These are phyloP conservation scores for Arvicanthis niloticus DNA, from an alignment of 2,113 vertebrate species.

Conservation along the genomic window DNA sequence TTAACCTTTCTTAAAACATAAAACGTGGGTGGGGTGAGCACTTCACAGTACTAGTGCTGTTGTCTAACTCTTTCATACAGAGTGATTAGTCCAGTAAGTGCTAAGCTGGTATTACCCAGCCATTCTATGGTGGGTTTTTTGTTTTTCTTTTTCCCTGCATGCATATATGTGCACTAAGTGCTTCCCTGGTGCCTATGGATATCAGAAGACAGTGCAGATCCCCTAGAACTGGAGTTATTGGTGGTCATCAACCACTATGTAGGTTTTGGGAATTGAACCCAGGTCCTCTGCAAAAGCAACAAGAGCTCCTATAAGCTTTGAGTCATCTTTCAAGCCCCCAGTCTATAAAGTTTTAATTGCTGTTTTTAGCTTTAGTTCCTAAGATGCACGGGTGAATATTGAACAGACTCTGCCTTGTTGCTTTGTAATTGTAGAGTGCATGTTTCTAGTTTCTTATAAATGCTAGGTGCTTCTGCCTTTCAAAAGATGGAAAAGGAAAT, in stretches of 20 bases:
- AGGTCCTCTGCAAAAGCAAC: neutral
- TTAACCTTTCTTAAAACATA: neutral
- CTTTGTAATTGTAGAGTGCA: neutral
- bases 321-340: neutral
- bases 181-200: neutral
- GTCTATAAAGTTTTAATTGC: neutral
- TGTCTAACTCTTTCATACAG: neutral
- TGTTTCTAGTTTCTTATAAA: neutral
- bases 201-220: neutral
- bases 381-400: neutral
- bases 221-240: neutral
- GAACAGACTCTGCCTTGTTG: neutral
- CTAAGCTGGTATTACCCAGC: neutral
- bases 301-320: neutral
- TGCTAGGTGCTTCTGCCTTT: neutral
- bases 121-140: neutral
- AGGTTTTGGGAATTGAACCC: neutral
- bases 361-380: slow-evolving; percentile 18
- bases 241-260: neutral
- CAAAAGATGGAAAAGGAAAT: neutral
- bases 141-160: neutral
- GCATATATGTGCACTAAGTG: neutral
- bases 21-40: neutral
- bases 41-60: neutral
- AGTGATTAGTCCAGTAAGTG: neutral